A percentile compares a stretch with the other conserved stretches of the same genome.
Evolutionary conservation across 2,797 vertebrate genomes (phyloP).

Genomic region (Paguma larvata): DNA sequence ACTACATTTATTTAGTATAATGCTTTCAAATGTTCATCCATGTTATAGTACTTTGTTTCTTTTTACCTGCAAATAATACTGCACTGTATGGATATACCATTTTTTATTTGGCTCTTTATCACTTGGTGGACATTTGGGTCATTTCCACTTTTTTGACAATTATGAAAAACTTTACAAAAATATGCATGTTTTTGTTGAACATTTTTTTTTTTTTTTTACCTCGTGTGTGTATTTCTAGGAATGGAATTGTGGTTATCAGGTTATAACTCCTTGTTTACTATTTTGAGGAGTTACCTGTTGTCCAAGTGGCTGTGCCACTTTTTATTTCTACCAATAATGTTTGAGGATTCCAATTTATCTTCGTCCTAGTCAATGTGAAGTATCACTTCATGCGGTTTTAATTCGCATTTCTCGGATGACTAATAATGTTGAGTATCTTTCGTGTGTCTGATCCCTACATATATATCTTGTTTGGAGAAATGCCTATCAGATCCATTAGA

Average conservation of each 20-base stretch:
- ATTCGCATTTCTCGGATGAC: not conserved
- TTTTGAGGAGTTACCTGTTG: not conserved
- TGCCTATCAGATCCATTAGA: not conserved
- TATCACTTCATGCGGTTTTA: not conserved
- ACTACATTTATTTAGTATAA: not conserved
- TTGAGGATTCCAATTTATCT: not conserved
- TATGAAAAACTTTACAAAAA: not conserved
- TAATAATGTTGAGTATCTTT: not conserved
- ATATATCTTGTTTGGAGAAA: not conserved
- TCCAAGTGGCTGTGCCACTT: not conserved
- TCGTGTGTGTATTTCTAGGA: not conserved
- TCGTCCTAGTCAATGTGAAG: not conserved
- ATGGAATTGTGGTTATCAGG: not conserved
- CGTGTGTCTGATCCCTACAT: not conserved
- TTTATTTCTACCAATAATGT: not conserved
- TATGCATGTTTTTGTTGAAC: not conserved
- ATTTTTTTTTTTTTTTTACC: not conserved
- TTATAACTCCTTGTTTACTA: not conserved
- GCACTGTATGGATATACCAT: not conserved
- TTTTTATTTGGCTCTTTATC: not conserved
- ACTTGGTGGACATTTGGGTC: not conserved
- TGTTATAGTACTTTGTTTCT: not conserved
- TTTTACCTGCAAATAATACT: not conserved
- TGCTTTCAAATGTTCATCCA: not conserved
- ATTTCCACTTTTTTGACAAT: not conserved